phyloP scores from a whole-genome alignment of 2,888 invertebrate genomes.

The Eustalomyia histrio region DNA sequence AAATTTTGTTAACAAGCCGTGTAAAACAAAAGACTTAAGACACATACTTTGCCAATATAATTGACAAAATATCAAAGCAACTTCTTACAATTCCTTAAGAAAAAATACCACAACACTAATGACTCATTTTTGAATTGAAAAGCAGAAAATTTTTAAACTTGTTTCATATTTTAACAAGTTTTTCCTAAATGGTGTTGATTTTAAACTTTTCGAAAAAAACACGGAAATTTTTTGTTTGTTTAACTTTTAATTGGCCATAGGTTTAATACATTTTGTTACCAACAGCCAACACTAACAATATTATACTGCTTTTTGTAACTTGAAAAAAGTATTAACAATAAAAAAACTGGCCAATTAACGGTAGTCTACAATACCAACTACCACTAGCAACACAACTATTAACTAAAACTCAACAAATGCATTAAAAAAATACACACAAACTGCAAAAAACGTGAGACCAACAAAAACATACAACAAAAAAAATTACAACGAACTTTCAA shows the following conservation, averaged over 20 bases:
- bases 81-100: slow-evolving; percentile 37
- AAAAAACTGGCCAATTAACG: slow-evolving; percentile 61
- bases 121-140: slow-evolving; percentile 32
- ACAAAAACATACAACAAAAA: background rate
- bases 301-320: background rate
- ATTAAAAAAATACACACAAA: background rate
- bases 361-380: slow-evolving; percentile 50
- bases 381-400: background rate
- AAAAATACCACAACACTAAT: slow-evolving; percentile 39
- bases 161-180: slow-evolving; percentile 31
- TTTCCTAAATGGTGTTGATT: slow-evolving; percentile 48
- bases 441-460: background rate
- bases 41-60: slow-evolving; percentile 1
- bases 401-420: background rate
- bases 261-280: slow-evolving; percentile 15
- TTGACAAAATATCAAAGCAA: background rate
- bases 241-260: slow-evolving; percentile 50
- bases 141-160: background rate
- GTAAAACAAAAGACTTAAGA: slow-evolving; percentile 23
- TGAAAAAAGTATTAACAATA: slow-evolving; percentile 11
- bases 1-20: background rate
- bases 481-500: slow-evolving; percentile 57
- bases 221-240: slow-evolving; percentile 45
- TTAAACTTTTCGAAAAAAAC: slow-evolving; percentile 34
- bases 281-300: background rate